phyloP scores from a whole-genome alignment of 2,888 invertebrate species.

The Spatulosminthurus flaviceps region DNA sequence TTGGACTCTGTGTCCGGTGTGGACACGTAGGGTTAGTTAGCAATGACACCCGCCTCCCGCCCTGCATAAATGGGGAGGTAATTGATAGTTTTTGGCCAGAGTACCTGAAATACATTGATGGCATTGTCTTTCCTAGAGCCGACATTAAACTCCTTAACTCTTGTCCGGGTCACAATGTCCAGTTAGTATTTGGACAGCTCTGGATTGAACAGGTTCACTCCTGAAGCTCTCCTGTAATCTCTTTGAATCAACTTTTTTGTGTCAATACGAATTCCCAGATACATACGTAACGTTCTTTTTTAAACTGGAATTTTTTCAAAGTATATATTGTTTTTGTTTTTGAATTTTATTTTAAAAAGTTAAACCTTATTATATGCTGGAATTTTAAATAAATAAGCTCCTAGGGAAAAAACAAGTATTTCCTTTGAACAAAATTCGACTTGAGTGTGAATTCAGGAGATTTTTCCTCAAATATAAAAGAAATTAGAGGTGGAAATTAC shows the following conservation, averaged over 20 bases:
- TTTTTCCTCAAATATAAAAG: too few species aligned
- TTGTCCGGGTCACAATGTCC: slow-evolving; percentile 38
- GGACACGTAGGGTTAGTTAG: slow-evolving; percentile 43
- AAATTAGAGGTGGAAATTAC: too few species aligned
- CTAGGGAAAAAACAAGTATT: too few species aligned
- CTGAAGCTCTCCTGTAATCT: background rate
- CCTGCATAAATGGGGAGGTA: slow-evolving; percentile 16
- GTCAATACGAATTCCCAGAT: background rate
- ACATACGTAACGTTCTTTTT: background rate
- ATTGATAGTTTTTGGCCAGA: slow-evolving; percentile 11
- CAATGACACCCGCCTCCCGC: slow-evolving; percentile 15
- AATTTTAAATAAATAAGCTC: too few species aligned
- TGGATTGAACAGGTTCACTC: slow-evolving; percentile 20
- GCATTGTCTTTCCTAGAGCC: slow-evolving; percentile 24
- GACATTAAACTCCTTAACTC: slow-evolving; percentile 29
- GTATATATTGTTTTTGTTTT: background rate
- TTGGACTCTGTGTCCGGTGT: slow-evolving; percentile 28
- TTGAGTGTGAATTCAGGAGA: too few species aligned
- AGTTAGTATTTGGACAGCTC: slow-evolving; percentile 43
- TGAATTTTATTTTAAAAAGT: background rate
- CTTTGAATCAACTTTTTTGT: background rate
- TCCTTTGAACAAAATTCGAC: too few species aligned
- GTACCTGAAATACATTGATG: background rate
- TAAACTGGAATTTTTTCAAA: background rate
- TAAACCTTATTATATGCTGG: too few species aligned